Evolutionary conservation across 1,140 invertebrate species (phyloP), one percentile per base, ranked within the genome.

Genomic region (Solen grandis): DNA sequence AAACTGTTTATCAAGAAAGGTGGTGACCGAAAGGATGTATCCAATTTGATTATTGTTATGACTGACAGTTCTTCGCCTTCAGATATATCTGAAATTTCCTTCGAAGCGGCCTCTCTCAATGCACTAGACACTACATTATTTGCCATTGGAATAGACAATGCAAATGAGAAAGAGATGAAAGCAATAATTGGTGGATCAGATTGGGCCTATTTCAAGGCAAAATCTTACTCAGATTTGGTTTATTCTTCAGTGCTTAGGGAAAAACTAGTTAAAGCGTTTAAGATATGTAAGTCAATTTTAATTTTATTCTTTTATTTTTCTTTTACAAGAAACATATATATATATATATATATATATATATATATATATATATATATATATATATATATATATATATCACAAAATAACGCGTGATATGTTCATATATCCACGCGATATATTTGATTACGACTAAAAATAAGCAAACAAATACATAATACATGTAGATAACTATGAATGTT

Each of bases 11-110:
- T 29, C 0, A 16, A 70, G 14, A 50, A 25, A 2, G 74, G 69
- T 29, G 89, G 89, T 14, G 88, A 89, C 54, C 68, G 89, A 57
- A 52, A 68, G 14, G 79, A 81, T 54, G 88, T 87, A 8, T 82
- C 83, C 5, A 87, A 90, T 68, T 82, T 82, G 0, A 25, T 87
- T 2, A 77, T 90, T 33, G 27, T 90, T 19, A 70, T 90, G 22
- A 88, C 89, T 5, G 89, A 90, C 75, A 83, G 84, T 22, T 50
- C 54, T 14, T 78, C 83, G 1, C 83, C 35, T 29, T 46, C 55
- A 5, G 31, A 72, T 19, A 46, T 65, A 13, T 36, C 27, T 22
- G 35, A 33, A 1, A 16, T 80, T 16, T 35, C 22, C 19, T 41
- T 72, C 22, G 41, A 62, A 50, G 54, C 68, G 13, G 33, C 25